Evolutionary conservation across 1,140 invertebrate species (phyloP).

Genomic region (Dreissena rostriformis): DNA sequence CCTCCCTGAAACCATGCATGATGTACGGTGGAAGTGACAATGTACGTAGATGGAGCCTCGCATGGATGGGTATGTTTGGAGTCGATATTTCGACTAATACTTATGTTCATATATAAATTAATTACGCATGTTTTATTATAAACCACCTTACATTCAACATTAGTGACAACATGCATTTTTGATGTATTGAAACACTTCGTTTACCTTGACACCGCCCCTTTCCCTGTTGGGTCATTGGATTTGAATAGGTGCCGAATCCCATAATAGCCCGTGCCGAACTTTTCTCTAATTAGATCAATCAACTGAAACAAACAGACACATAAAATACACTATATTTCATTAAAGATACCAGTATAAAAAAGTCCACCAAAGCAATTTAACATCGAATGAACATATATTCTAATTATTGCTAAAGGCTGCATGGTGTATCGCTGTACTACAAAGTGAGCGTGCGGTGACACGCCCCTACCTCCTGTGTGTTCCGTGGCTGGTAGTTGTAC

Average conservation of each 20-base stretch:
- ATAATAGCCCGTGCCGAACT: constrained; percentile 49
- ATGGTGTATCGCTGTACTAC: no score
- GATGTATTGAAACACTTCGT: neutral
- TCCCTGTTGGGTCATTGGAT: constrained; percentile 50
- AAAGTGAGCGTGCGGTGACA: neutral
- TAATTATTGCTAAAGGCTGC: no score
- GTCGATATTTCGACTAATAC: no score
- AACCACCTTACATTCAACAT: neutral
- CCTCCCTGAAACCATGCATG: constrained; percentile 20
- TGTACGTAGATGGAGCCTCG: no score
- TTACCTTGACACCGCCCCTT: constrained; percentile 51
- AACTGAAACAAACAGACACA: constrained; percentile 15
- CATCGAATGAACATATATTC: no score
- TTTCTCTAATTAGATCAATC: constrained; percentile 45
- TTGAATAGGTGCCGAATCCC: constrained; percentile 52
- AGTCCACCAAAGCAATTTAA: no score
- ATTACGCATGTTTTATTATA: no score
- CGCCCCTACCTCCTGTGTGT: constrained; percentile 40
- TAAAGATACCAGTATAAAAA: no score
- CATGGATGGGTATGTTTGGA: no score
- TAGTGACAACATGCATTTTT: neutral
- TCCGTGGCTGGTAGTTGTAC: constrained; percentile 52
- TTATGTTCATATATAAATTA: no score
- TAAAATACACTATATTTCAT: no score
- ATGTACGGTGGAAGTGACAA: no score